Evolutionary conservation across 1,140 invertebrate genomes (phyloP), one percentile per base, ranked within the genome.

Genomic region (Macrobrachium rosenbergii): DNA sequence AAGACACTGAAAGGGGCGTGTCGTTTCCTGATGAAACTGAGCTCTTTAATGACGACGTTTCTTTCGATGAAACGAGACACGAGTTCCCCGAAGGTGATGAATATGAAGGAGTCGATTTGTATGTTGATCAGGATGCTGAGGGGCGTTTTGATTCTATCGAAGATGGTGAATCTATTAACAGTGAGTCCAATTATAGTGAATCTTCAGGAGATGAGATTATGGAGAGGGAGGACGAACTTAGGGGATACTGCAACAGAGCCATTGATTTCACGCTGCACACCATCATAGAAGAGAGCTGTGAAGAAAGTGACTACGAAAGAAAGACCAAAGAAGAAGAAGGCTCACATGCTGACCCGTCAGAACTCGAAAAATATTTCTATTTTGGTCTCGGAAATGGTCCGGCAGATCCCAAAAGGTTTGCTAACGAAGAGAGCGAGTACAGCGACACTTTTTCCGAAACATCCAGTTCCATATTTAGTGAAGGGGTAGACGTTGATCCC

Each of bases 231-330:
- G 96, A 97, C 89, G 96, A 97, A 88, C 93, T 97, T 37, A 92
- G 95, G 5, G 96, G 96, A 5, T 97, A 96, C 85, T 79, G 62
- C 90, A 93, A 95, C 21, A 23, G 88, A 63, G 94, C 95, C 3
- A 95, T 97, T 88, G 96, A 98, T 92, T 97, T 98, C 89, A 97
- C 96, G 0, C 92, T 98, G 77, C 97, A 98, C 90, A 98, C 97
- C 0, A 98, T 98, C 89, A 95, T 97, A 0, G 97, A 98, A 92
- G 97, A 98, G 92, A 97, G 96, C 87, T 98, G 97, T 91, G 97
- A 98, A 92, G 97, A 98, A 91, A 92, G 91, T 69, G 92, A 97
- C 95, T 89, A 88, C 75, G 91, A 91, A 69, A 88, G 89, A 64
- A 91, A 96, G 96, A 92, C 94, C 95, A 72, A 96, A 96, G 90